Conservation (phyloP, 2,113 vertebrate genomes). For the Carlito syrichta region DNA sequence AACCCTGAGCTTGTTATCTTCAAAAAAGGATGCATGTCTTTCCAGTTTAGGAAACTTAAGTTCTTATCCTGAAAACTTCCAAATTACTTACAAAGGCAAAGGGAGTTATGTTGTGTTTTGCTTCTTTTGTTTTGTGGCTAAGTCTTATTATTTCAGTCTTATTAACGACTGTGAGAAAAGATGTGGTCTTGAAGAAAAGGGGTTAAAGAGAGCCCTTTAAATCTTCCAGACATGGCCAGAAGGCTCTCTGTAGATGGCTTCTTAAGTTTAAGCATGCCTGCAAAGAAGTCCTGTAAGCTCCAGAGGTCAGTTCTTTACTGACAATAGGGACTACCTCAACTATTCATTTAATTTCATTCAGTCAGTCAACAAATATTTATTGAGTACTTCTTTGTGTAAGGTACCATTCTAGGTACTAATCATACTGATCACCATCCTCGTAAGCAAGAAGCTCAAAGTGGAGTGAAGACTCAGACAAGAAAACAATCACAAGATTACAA, state of each 20-base stretch:
- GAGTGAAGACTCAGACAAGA: slow-evolving; percentile 9
- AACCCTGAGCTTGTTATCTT: slow-evolving; percentile 24
- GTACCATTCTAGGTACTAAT: neutral
- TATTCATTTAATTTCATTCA: neutral
- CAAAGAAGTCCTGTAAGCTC: neutral
- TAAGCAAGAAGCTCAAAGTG: neutral
- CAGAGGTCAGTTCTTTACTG: neutral
- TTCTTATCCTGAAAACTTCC: slow-evolving; percentile 15
- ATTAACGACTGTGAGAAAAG: slow-evolving; percentile 45
- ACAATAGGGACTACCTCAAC: neutral
- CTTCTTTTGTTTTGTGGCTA: slow-evolving; percentile 31
- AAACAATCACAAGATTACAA: neutral
- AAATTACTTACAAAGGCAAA: slow-evolving; percentile 39
- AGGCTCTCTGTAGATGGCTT: neutral
- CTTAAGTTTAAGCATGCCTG: slow-evolving; percentile 6
- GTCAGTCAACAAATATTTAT: slow-evolving; percentile 2
- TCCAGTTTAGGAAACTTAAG: slow-evolving; percentile 21
- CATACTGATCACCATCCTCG: neutral
- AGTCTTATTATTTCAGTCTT: slow-evolving; percentile 3
- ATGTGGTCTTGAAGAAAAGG: slow-evolving; percentile 3
- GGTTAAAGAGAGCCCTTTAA: slow-evolving; percentile 12
- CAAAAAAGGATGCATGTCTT: neutral
- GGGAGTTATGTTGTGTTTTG: slow-evolving; percentile 15
- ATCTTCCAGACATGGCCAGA: neutral
- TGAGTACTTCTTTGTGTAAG: slow-evolving; percentile 7